These are phyloP conservation scores for Drosophila insularis DNA, from an alignment of 1,140 invertebrate genomes.

Conservation along the genomic window DNA sequence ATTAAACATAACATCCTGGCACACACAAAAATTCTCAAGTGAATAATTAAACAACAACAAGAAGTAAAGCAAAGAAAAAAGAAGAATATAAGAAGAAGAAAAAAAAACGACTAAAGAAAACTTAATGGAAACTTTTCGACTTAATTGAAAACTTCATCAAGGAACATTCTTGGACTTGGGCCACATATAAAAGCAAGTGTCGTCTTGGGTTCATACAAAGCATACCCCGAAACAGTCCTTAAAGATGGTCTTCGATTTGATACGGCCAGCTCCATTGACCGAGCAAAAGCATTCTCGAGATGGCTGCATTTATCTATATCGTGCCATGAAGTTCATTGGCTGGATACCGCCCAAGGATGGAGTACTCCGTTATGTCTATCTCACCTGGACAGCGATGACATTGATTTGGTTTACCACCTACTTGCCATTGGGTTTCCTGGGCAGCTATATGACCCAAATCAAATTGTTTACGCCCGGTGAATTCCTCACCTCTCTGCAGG, in stretches of 20 bases:
- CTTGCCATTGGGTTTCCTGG: constrained; percentile 56
- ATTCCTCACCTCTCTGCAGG: constrained; percentile 68
- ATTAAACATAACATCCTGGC: constrained; percentile 58
- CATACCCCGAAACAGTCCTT: neutral
- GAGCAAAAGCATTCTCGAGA: constrained; percentile 45
- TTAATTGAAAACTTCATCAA: constrained; percentile 35
- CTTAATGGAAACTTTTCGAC: too few relatives aligned
- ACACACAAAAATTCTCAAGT: constrained; percentile 59
- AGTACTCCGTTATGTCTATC: constrained; percentile 49
- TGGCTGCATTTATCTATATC: constrained; percentile 63
- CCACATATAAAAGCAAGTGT: neutral
- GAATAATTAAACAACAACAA: constrained; percentile 61
- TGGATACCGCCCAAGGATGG: constrained; percentile 57
- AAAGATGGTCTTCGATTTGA: constrained; percentile 60
- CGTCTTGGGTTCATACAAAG: neutral
- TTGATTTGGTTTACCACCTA: constrained; percentile 58
- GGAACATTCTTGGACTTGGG: constrained; percentile 1
- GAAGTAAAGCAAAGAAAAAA: neutral
- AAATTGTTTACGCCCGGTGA: constrained; percentile 57
- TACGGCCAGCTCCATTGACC: constrained; percentile 51
- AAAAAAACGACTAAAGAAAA: too few relatives aligned
- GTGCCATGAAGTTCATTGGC: constrained; percentile 63
- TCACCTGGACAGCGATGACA: constrained; percentile 51
- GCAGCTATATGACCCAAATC: constrained; percentile 56
- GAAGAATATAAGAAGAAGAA: too few relatives aligned